Evolutionary conservation across 1,140 invertebrate genomes (phyloP), one percentile per base, ranked within the genome.

Genomic region (Euwallacea similis): DNA sequence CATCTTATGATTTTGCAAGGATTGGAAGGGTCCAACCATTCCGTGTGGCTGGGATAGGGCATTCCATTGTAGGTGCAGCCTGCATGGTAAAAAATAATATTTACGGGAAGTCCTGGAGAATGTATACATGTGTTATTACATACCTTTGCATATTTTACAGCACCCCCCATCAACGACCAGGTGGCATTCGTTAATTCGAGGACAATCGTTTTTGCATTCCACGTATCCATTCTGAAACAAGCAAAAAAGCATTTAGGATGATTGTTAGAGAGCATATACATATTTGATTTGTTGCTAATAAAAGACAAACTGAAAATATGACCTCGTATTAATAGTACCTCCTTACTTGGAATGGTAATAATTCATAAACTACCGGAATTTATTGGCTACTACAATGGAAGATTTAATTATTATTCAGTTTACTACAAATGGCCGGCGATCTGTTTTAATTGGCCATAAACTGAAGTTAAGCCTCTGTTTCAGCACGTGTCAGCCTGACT

Each of bases 61-160:
- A 87, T 82, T 7, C 91, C 91, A 41, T 91, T 88, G 78, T 88
- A 88, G 63, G 87, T 84, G 81, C 94, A 96, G 11, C 92, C 93
- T 92, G 76, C 4, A 78, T 78, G 65, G 3, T 15, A 43, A 8
- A 61, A 50, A 63, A 63, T 46, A 11, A 7, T 11, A 63, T 15
- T 63, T 63, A 7, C 7, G 13, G 6, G 2, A 64, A 8, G 47
- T 33, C 4, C 50, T n/a, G 21, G 21, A 47, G n/a, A n/a, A n/a
- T n/a, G 44, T 47, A 47, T 21, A n/a, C 16, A 2, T 6, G 9
- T 15, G 42, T 11, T 10, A 6, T 42, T 44, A 63, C 11, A 79
- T 82, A 90, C 90, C 89, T 88, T 90, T 90, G 74, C 90, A 91
- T 76, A 84, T 84, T 69, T 85, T 83, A 78, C 90, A 92, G 76